phyloP scores from a whole-genome alignment of 2,888 invertebrate species.

The Melinopterus prodromus region DNA sequence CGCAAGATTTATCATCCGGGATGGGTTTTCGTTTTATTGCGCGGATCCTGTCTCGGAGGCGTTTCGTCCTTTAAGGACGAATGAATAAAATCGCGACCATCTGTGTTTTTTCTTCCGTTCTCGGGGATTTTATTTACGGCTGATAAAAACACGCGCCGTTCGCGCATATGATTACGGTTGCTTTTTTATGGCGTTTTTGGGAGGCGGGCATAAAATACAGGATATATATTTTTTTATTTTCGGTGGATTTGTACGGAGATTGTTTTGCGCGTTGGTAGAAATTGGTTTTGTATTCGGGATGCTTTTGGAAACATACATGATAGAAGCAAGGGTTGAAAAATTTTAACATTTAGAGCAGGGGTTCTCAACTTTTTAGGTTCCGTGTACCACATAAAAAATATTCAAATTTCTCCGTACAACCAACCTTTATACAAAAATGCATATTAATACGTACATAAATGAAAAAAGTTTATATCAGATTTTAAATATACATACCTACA shows the following conservation, averaged over 20 bases:
- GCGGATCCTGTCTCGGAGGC: background rate
- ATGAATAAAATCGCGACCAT: constrained; percentile 17
- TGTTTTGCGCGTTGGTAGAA: background rate
- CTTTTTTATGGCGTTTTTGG: background rate
- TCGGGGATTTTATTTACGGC: background rate
- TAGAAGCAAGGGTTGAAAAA: background rate
- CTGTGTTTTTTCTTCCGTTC: background rate
- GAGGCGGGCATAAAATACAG: background rate
- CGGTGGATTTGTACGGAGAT: background rate
- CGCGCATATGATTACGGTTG: background rate
- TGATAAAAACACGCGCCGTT: background rate
- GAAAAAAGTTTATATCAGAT: too few relatives aligned
- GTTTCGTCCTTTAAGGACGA: background rate
- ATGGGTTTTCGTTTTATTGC: constrained; percentile 21
- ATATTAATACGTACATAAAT: too few relatives aligned
- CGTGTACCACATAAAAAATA: too few relatives aligned
- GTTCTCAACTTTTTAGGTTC: too few relatives aligned
- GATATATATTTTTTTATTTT: background rate
- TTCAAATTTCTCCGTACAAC: too few relatives aligned
- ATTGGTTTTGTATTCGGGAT: background rate
- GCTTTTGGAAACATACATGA: background rate
- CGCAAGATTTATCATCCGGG: constrained; percentile 19
- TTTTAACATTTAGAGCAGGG: too few relatives aligned
- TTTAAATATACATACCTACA: too few relatives aligned
- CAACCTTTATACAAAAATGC: too few relatives aligned